A percentile compares a stretch with the other conserved stretches of the same genome.
phyloP scores from a whole-genome alignment of 2,888 invertebrate genomes.

The Bellardia pandia region DNA sequence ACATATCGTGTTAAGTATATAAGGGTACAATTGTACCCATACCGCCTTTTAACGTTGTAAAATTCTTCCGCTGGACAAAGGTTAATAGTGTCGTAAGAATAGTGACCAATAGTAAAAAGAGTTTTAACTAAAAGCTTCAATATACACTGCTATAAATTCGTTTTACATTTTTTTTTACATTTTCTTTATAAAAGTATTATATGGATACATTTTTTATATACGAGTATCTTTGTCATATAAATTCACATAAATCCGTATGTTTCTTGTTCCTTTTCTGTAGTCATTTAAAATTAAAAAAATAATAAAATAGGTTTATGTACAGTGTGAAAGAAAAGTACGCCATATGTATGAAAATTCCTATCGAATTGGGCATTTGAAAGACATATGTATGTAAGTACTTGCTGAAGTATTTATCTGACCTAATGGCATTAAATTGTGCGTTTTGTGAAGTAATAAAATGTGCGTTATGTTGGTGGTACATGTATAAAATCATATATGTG shows the following conservation, averaged over 20 bases:
- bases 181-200: slow-evolving; percentile 57
- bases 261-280: slow-evolving; percentile 23
- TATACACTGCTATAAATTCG: slow-evolving; percentile 45
- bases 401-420: too few species aligned
- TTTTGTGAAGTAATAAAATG: too few species aligned
- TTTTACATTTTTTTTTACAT: slow-evolving; percentile 30
- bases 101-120: slow-evolving; percentile 40
- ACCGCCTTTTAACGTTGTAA: too few species aligned
- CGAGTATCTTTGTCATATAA: slow-evolving; percentile 62
- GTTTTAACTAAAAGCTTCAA: slow-evolving; percentile 53
- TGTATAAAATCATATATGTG: too few species aligned
- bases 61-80: too few species aligned
- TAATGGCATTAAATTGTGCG: too few species aligned
- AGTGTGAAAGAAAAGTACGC: slow-evolving; percentile 7
- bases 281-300: slow-evolving; percentile 14
- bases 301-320: background rate
- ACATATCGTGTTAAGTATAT: too few species aligned
- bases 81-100: slow-evolving; percentile 55
- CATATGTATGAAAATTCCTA: background rate
- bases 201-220: slow-evolving; percentile 59
- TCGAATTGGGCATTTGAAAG: too few species aligned
- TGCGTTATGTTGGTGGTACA: too few species aligned
- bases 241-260: slow-evolving; percentile 66
- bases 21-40: too few species aligned
- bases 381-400: too few species aligned